Evolutionary conservation across 1,140 invertebrate species (phyloP).

Genomic region (Cryptotermes secundus): DNA sequence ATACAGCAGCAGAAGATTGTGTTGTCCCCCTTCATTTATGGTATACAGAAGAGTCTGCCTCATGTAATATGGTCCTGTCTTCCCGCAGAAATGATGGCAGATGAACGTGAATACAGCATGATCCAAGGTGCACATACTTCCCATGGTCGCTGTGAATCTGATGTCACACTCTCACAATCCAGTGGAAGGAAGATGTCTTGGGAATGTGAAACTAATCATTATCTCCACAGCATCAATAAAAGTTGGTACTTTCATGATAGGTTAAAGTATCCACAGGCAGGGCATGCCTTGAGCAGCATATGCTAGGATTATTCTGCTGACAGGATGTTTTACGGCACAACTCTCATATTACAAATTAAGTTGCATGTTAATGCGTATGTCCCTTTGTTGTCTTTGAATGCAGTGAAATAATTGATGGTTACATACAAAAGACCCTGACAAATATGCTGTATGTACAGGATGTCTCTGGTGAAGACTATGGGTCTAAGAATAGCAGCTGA

Average conservation of each 20-base stretch:
- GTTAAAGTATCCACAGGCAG: not conserved
- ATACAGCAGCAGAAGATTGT: not conserved
- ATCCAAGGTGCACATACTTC: not conserved
- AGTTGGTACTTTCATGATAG: not conserved
- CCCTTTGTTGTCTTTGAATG: too few relatives aligned
- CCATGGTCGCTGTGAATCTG: not conserved
- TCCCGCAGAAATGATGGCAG: not conserved
- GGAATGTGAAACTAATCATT: not conserved
- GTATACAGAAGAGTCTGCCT: not conserved
- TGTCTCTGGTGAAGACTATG: too few relatives aligned
- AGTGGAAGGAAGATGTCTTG: not conserved
- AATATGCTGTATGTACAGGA: too few relatives aligned
- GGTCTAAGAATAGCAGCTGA: too few relatives aligned
- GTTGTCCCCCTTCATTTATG: not conserved
- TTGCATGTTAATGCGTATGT: too few relatives aligned
- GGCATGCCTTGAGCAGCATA: not conserved
- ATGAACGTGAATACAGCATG: not conserved
- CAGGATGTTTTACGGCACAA: too few relatives aligned
- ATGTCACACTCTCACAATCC: not conserved
- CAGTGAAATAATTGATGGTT: too few relatives aligned
- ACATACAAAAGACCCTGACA: too few relatives aligned
- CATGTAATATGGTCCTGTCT: not conserved
- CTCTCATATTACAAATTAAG: too few relatives aligned
- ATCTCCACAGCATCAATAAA: not conserved
- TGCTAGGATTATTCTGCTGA: not conserved